Evolutionary conservation across 1,140 invertebrate genomes (phyloP).

Genomic region (Meloidogyne exigua): DNA sequence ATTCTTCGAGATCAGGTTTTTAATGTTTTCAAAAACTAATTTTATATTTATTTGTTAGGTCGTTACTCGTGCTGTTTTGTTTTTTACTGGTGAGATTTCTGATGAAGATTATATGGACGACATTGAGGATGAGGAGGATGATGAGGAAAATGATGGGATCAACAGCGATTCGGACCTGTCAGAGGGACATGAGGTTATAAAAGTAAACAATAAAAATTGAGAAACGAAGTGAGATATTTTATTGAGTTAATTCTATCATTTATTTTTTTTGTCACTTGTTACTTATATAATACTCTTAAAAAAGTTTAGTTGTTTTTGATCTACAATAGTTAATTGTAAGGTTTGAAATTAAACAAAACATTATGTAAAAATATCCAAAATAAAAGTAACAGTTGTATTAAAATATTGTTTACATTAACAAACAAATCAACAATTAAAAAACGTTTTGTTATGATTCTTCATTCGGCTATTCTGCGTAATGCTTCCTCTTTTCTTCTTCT

Average conservation of each 20-base stretch:
- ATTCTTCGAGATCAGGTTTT: constrained; percentile 63
- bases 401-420: not conserved
- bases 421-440: not conserved
- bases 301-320: constrained; percentile 2
- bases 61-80: constrained; percentile 67
- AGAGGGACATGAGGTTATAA: not conserved
- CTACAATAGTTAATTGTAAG: not conserved
- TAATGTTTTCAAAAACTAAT: not conserved
- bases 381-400: too few species aligned
- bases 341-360: too few species aligned
- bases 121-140: constrained; percentile 40
- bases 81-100: constrained; percentile 66
- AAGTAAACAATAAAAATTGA: not conserved
- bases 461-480: not conserved
- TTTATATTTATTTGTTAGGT: constrained; percentile 36
- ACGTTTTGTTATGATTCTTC: not conserved
- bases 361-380: too few species aligned
- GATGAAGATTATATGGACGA: constrained; percentile 55
- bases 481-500: constrained; percentile 13
- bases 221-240: not conserved
- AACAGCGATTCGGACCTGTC: not conserved
- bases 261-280: constrained; percentile 5
- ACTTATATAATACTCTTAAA: not conserved
- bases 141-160: not conserved
- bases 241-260: not conserved